Evolutionary conservation across 2,113 vertebrate species (phyloP).

Genomic region (Mola mola): DNA sequence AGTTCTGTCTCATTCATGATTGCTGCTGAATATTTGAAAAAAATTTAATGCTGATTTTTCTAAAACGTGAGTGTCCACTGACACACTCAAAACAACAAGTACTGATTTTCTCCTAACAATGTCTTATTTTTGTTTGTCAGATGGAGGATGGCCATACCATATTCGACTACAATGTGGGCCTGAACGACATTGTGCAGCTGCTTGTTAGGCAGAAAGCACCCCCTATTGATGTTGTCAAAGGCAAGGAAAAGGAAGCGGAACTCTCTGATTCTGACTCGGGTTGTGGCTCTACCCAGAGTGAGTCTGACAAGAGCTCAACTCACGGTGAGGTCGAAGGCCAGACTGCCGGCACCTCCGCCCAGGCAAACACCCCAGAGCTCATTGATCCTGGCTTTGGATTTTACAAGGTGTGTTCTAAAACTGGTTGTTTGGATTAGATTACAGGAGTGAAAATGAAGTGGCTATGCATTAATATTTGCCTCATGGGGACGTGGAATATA

Average conservation of each 20-base stretch:
- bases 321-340: conserved; percentile 86
- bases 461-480: no score
- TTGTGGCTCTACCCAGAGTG: conserved; percentile 91
- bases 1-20: no score
- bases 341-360: conserved; percentile 77
- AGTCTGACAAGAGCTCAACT: conserved; percentile 93
- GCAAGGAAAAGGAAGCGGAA: conserved; percentile 89
- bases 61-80: not conserved
- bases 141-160: conserved; percentile 97
- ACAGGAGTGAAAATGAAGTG: no score
- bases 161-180: conserved; percentile 93
- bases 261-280: conserved; percentile 95
- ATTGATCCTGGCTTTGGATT: conserved; percentile 83
- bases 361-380: conserved; percentile 57
- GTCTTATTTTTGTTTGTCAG: conserved; percentile 63
- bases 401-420: conserved; percentile 86
- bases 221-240: conserved; percentile 52
- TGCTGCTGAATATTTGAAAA: no score
- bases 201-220: conserved; percentile 85
- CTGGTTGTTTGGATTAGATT: not conserved
- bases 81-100: not conserved
- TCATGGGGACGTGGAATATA: no score
- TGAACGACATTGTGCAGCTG: conserved; percentile 95
- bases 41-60: no score
- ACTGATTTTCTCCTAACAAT: not conserved